Evolutionary conservation across 2,888 invertebrate genomes (phyloP).

Genomic region (Philaethria dido): DNA sequence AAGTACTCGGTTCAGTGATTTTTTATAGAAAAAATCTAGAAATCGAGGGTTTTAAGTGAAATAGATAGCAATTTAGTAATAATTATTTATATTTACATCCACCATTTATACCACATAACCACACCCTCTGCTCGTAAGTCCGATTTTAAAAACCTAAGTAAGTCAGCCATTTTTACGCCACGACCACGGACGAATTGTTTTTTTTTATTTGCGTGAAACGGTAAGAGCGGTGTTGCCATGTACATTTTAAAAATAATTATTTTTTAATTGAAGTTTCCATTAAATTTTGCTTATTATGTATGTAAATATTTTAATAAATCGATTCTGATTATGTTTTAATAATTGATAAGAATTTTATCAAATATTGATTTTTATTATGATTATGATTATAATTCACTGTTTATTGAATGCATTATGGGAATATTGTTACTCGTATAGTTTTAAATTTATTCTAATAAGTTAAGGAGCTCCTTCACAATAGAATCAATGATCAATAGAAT

Average conservation of each 20-base stretch:
- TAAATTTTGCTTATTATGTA: background rate
- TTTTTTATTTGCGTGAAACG: conserved; percentile 18
- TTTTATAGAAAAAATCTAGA: conserved; percentile 72
- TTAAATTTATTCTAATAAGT: conserved; percentile 2
- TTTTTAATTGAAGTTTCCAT: conserved; percentile 1
- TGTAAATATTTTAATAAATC: conserved; percentile 11
- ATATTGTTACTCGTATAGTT: background rate
- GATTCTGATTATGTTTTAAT: conserved; percentile 13
- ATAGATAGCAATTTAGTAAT: conserved; percentile 38
- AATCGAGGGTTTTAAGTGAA: conserved; percentile 58
- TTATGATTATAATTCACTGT: conserved; percentile 16
- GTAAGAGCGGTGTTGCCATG: conserved; percentile 42
- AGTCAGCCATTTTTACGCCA: conserved; percentile 30
- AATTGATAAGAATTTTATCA: background rate
- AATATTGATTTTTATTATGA: conserved; percentile 9
- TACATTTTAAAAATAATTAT: conserved; percentile 14
- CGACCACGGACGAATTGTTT: conserved; percentile 8
- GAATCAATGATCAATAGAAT: conserved; percentile 31
- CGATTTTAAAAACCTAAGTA: conserved; percentile 20
- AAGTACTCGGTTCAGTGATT: conserved; percentile 72
- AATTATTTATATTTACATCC: background rate
- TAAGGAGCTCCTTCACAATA: conserved; percentile 26
- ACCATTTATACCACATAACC: too few relatives aligned
- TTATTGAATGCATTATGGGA: conserved; percentile 15
- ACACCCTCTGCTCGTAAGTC: background rate